These are phyloP conservation scores for Alces alces DNA, from an alignment of 2,113 vertebrate genomes.

Conservation along the genomic window DNA sequence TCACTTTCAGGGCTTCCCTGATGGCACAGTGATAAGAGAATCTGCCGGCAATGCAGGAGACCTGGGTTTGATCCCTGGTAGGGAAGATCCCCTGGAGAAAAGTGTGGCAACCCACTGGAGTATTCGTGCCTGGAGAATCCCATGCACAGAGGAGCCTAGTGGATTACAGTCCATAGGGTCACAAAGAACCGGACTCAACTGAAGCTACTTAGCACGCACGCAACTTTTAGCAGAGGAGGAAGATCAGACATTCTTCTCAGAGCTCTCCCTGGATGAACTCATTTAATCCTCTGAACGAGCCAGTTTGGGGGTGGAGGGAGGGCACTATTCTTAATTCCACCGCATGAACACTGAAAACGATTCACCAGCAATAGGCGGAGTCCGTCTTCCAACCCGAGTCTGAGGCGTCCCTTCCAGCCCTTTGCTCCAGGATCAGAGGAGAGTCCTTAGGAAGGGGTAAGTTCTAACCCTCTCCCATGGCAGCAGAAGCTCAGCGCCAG, in stretches of 20 bases:
- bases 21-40: neutral
- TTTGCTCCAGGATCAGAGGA: neutral
- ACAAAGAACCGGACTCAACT: neutral
- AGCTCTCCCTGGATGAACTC: neutral
- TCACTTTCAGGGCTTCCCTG: neutral
- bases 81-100: neutral
- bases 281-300: neutral
- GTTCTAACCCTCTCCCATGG: neutral
- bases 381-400: neutral
- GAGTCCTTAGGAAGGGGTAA: neutral
- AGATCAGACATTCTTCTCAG: neutral
- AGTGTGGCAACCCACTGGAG: neutral
- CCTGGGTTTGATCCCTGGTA: fast-evolving
- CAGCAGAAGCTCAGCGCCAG: neutral
- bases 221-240: neutral
- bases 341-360: neutral
- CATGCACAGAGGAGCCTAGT: neutral
- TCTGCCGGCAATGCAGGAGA: neutral
- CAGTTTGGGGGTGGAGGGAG: neutral
- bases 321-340: neutral
- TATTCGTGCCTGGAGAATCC: neutral
- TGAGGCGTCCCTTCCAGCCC: neutral
- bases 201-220: neutral
- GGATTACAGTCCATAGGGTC: neutral
- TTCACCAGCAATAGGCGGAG: neutral